Conservation (phyloP, 2,797 vertebrate genomes). For the Falco peregrinus region DNA sequence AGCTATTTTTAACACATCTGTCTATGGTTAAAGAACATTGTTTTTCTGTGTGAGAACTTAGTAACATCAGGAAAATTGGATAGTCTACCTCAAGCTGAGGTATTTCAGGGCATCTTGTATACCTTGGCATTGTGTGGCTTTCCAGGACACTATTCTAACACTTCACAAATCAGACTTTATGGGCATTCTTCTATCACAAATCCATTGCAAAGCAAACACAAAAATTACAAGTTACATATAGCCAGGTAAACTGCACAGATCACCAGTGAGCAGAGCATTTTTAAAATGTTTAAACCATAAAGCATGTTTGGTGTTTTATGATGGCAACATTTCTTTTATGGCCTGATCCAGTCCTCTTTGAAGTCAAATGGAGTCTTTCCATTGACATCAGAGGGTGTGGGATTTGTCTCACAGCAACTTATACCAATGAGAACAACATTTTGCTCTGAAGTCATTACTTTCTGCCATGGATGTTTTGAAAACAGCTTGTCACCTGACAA, state of each 20-base stretch:
- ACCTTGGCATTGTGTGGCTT: constrained; percentile 58
- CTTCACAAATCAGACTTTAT: constrained; percentile 70
- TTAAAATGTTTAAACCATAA: not conserved
- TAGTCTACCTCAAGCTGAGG: not conserved
- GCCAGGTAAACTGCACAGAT: constrained; percentile 51
- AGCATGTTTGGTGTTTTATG: constrained; percentile 28
- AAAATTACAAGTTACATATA: constrained; percentile 10
- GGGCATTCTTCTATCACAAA: constrained; percentile 40
- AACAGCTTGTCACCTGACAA: constrained; percentile 64
- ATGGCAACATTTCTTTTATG: constrained; percentile 38
- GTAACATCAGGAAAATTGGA: constrained; percentile 46
- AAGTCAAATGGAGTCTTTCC: constrained; percentile 55
- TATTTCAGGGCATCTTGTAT: constrained; percentile 49
- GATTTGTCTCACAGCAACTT: constrained; percentile 66
- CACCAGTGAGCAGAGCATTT: not conserved
- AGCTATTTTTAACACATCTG: constrained; percentile 24
- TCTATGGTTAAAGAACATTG: not conserved
- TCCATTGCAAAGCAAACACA: constrained; percentile 47
- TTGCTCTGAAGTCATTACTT: constrained; percentile 68
- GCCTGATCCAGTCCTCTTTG: constrained; percentile 46
- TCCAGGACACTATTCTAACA: constrained; percentile 58
- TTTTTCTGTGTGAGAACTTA: constrained; percentile 40
- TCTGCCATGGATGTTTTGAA: constrained; percentile 43
- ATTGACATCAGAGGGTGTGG: constrained; percentile 67
- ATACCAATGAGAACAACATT: constrained; percentile 68